phyloP scores from a whole-genome alignment of 2,888 invertebrate genomes.

The Morpho deidamia region DNA sequence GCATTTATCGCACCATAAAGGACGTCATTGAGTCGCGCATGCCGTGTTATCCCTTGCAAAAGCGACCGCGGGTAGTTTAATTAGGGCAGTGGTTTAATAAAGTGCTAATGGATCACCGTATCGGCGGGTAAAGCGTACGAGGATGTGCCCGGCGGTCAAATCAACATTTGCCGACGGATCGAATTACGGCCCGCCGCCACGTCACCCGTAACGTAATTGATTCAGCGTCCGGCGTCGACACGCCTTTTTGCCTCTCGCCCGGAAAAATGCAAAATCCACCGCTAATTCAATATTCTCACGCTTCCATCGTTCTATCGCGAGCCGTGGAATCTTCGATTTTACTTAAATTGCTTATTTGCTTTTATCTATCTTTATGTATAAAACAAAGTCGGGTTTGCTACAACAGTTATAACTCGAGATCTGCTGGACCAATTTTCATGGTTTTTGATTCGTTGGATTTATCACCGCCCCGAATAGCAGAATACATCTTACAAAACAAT shows the following conservation, averaged over 20 bases:
- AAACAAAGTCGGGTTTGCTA: too few species aligned
- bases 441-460: too few species aligned
- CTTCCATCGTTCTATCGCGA: slow-evolving; percentile 14
- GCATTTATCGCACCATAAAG: slow-evolving; percentile 1
- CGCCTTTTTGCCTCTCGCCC: slow-evolving; percentile 55
- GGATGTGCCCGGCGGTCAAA: slow-evolving; percentile 59
- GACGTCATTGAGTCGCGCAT: slow-evolving; percentile 6
- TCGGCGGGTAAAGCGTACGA: slow-evolving; percentile 24
- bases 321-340: slow-evolving; percentile 6
- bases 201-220: slow-evolving; percentile 69
- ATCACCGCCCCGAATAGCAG: too few species aligned
- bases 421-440: too few species aligned
- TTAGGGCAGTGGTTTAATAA: slow-evolving; percentile 37
- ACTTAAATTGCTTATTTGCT: background rate
- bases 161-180: slow-evolving; percentile 73
- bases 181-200: slow-evolving; percentile 64
- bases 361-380: too few species aligned
- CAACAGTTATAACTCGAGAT: too few species aligned
- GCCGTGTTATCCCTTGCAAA: slow-evolving; percentile 8
- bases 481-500: too few species aligned
- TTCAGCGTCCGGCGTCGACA: slow-evolving; percentile 59
- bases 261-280: slow-evolving; percentile 57
- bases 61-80: slow-evolving; percentile 28
- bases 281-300: slow-evolving; percentile 59
- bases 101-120: slow-evolving; percentile 46